Percentiles rank a stretch among this genome's conserved stretches.
These are phyloP conservation scores for Chrysolina haemoptera DNA, from an alignment of 2,888 invertebrate genomes.

Conservation along the genomic window DNA sequence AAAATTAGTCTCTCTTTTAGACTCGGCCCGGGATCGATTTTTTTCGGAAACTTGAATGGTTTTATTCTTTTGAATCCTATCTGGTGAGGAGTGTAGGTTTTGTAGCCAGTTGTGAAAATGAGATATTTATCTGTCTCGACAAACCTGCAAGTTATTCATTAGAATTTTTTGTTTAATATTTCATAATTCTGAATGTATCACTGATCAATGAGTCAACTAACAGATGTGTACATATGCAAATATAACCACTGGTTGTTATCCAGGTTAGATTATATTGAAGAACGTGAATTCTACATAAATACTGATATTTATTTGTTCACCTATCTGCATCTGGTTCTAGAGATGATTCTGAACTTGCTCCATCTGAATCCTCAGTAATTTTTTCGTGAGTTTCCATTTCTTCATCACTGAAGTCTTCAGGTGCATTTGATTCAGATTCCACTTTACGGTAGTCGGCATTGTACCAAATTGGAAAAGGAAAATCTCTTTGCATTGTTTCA, in stretches of 20 bases:
- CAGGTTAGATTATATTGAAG: no score
- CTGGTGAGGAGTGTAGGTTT: conserved; percentile 89
- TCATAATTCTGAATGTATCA: no score
- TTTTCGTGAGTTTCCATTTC: conserved; percentile 60
- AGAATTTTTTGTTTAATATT: no score
- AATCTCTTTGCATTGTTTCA: conserved; percentile 65
- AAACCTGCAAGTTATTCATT: conserved; percentile 36
- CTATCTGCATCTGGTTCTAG: conserved; percentile 52
- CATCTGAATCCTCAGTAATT: conserved; percentile 55
- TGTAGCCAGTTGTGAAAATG: conserved; percentile 87
- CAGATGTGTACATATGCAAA: no score
- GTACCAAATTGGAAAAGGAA: conserved; percentile 75
- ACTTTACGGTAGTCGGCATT: conserved; percentile 76
- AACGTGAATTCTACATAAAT: no score
- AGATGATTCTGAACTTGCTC: conserved; percentile 57
- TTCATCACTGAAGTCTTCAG: conserved; percentile 53
- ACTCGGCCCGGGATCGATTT: conserved; percentile 79
- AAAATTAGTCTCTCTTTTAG: conserved; percentile 78
- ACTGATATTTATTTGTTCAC: conserved; percentile 30
- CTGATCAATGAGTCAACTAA: no score
- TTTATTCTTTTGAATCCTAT: conserved; percentile 83
- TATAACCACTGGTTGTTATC: no score
- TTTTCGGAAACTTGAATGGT: conserved; percentile 78
- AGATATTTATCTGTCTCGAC: conserved; percentile 75
- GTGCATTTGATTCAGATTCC: conserved; percentile 65